Conservation (phyloP, 2,888 invertebrate genomes). For the Sinohyriopsis cumingii region DNA sequence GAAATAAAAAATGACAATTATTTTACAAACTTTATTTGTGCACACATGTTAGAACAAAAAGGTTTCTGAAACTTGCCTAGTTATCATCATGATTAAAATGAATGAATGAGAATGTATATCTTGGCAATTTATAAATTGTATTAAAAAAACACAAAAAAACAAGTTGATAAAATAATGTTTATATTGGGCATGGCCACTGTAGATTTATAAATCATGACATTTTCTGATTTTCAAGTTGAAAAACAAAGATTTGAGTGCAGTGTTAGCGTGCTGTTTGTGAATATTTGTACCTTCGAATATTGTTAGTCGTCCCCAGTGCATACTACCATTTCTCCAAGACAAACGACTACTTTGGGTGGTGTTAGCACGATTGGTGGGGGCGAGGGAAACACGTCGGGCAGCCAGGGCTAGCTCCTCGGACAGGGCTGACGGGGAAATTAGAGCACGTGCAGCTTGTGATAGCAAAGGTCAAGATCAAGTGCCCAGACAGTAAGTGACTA, state of each 20-base stretch:
- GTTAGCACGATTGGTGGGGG: slow-evolving; percentile 70
- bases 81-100: no score
- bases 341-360: slow-evolving; percentile 69
- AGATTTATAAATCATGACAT: slow-evolving; percentile 1
- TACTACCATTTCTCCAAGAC: slow-evolving; percentile 70
- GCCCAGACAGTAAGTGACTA: slow-evolving; percentile 25
- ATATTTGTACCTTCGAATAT: slow-evolving; percentile 59
- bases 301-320: slow-evolving; percentile 65
- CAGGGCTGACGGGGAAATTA: slow-evolving; percentile 51
- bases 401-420: slow-evolving; percentile 70
- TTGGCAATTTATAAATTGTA: no score
- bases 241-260: no score
- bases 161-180: slow-evolving; percentile 1
- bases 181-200: no score
- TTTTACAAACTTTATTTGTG: no score
- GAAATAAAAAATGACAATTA: no score
- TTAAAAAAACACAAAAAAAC: not conserved
- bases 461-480: slow-evolving; percentile 3
- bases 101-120: no score
- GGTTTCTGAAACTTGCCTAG: no score
- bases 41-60: no score
- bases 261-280: not conserved
- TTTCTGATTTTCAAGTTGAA: no score
- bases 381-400: slow-evolving; percentile 70
- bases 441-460: slow-evolving; percentile 29